Base-by-base conservation (phyloP, 2,113 vertebrate species). In the Cavia porcellus region DNA sequence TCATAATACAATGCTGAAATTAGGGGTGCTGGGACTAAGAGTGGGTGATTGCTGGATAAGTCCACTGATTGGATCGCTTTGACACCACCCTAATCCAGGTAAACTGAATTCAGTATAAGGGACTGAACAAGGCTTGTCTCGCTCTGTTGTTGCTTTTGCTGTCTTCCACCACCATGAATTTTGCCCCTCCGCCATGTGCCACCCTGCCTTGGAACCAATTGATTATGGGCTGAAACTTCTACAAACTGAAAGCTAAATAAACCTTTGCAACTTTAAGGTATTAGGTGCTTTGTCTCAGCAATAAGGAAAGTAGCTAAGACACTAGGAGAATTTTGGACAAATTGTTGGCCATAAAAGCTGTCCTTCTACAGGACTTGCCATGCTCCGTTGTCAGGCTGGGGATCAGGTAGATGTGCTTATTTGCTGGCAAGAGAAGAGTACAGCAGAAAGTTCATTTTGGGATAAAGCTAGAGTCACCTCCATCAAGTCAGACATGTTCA, bases 261-360 rank as follows among this genome's bases (percentile, higher is more conserved):
- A 19, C 35, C 35, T 70, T 70, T 70, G 15, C 66, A 2, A 35
- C 15, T 70, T 70, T 70, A n/a, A 70, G 32, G 66, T 70, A 4
- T n/a, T 70, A 35, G 14, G 32, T 70, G 35, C n/a, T 70, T 70
- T 70, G 35, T 70, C 66, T 70, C 30, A 35, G 32, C 32, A 70
- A 70, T 35, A 15, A 68, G 66, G n/a, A 68, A 68, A 68, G 14
- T 66, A 66, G 30, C 64, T 66, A 32, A 66, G 64, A 32, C 30
- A 19, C 7, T 10, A 45, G 24, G 72, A 84, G 12, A 8, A 5
- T 10, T 5, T 0, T 9, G 28, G 25, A 45, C 25, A 11, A 13
- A 19, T 8, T 20, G 22, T 17, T 52, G 13, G 17, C 50, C 35
- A 12, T 24, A 19, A 9, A 1, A 35, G 14, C 1, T 11, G 3